Evolutionary conservation across 1,140 invertebrate genomes (phyloP).

Genomic region (Tetragonula clypearis): DNA sequence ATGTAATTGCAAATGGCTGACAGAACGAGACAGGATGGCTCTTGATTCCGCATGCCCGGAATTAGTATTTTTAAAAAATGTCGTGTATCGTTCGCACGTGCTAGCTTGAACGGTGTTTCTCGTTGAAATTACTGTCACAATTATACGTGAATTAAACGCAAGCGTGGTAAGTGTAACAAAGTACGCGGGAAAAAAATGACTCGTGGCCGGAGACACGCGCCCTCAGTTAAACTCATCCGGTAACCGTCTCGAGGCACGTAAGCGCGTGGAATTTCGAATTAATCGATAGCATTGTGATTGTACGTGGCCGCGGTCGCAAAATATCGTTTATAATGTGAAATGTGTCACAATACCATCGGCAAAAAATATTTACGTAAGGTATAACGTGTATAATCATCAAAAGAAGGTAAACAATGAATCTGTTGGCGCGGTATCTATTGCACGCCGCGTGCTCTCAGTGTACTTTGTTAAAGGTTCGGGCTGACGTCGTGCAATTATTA

Average conservation of each 20-base stretch:
- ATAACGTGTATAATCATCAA: slow-evolving; percentile 30
- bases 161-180: slow-evolving; percentile 43
- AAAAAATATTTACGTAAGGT: slow-evolving; percentile 3
- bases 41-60: slow-evolving; percentile 56
- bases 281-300: slow-evolving; percentile 51
- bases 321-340: slow-evolving; percentile 30
- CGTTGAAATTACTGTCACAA: slow-evolving; percentile 6
- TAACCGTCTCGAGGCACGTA: slow-evolving; percentile 48
- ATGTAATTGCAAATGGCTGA: slow-evolving; percentile 70
- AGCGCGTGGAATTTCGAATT: slow-evolving; percentile 41
- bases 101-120: slow-evolving; percentile 33
- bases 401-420: slow-evolving; percentile 63
- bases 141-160: slow-evolving; percentile 17
- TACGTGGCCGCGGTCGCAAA: neutral
- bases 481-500: neutral
- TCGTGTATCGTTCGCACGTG: slow-evolving; percentile 34
- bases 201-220: slow-evolving; percentile 60
- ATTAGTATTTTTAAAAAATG: slow-evolving; percentile 48
- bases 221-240: slow-evolving; percentile 60
- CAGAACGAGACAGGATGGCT: slow-evolving; percentile 53
- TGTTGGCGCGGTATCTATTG: slow-evolving; percentile 48
- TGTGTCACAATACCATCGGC: neutral
- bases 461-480: slow-evolving; percentile 12
- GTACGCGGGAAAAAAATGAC: slow-evolving; percentile 56
- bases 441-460: slow-evolving; percentile 32